A percentile compares a stretch with the other conserved stretches of the same genome.
These are phyloP conservation scores for Anodontia alba DNA, from an alignment of 2,888 invertebrate genomes.

Conservation along the genomic window DNA sequence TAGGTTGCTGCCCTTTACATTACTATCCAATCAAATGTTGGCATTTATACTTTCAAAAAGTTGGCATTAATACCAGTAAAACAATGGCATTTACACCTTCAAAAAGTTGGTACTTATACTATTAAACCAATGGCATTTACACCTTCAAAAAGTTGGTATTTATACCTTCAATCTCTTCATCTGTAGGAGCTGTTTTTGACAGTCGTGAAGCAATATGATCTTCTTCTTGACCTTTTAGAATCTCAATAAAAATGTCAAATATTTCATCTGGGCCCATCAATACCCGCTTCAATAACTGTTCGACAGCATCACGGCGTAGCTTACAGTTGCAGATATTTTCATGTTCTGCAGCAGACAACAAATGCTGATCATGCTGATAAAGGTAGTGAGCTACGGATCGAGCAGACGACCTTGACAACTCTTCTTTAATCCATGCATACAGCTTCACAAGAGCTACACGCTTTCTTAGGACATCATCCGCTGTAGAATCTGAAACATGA, in stretches of 20 bases:
- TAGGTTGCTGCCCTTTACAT: too few relatives aligned
- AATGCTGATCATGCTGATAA: constrained; percentile 35
- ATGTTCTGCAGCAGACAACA: constrained; percentile 41
- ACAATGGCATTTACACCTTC: too few relatives aligned
- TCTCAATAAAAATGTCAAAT: constrained; percentile 43
- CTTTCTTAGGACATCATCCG: constrained; percentile 4
- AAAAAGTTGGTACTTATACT: too few relatives aligned
- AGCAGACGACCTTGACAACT: constrained; percentile 50
- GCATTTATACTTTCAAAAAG: too few relatives aligned
- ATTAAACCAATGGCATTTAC: too few relatives aligned
- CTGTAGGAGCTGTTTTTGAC: constrained; percentile 18
- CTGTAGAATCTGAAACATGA: not conserved
- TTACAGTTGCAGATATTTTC: constrained; percentile 52
- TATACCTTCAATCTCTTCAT: constrained; percentile 35
- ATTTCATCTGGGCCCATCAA: constrained; percentile 52
- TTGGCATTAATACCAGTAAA: too few relatives aligned
- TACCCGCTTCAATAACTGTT: constrained; percentile 57
- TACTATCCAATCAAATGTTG: too few relatives aligned
- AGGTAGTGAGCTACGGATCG: constrained; percentile 45
- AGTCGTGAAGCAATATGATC: constrained; percentile 41
- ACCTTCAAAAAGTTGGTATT: too few relatives aligned
- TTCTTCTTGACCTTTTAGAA: constrained; percentile 43
- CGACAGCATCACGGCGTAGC: constrained; percentile 52
- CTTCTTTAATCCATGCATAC: constrained; percentile 61
- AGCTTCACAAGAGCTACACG: constrained; percentile 49